Base-by-base conservation (phyloP, 35 echinoderm and acorn worm genomes). In the Heliocidaris tuberculata region DNA sequence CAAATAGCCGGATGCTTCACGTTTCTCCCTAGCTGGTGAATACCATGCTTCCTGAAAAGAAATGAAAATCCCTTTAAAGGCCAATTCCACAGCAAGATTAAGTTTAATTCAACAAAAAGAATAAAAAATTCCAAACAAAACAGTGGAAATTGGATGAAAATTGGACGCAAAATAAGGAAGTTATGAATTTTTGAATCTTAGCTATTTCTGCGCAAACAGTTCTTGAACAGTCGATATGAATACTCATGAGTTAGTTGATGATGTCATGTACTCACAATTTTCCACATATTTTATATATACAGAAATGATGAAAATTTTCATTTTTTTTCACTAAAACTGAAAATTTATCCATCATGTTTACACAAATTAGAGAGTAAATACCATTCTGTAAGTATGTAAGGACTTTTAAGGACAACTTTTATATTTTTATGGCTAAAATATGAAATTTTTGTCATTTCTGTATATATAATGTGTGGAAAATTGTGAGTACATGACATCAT, bases 371-470 rank as follows among this genome's bases (percentile, higher is more conserved):
- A n/a, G n/a, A n/a, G n/a, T n/a, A n/a, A n/a, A n/a, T n/a, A n/a
- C n/a, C n/a, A n/a, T n/a, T n/a, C n/a, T n/a, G n/a, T n/a, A n/a
- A n/a, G n/a, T n/a, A n/a, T n/a, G n/a, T n/a, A n/a, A n/a, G n/a
- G n/a, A n/a, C n/a, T n/a, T n/a, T n/a, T n/a, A n/a, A n/a, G n/a
- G n/a, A n/a, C n/a, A n/a, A n/a, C n/a, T n/a, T n/a, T n/a, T n/a
- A n/a, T 71, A 71, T 71, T 71, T 71, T 71, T 71, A 71, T 71
- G 61, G 61, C 61, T 71, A 71, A 71, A 71, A 71, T 71, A 71
- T 71, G 61, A 71, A 71, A 71, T 71, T 71, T 71, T 71, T 71
- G 61, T 71, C 61, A 71, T 71, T 71, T 71, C 61, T 71, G 61
- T 71, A 71, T 71, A 71, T 71, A 71, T 71, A 71, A 71, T 71